These are phyloP conservation scores for Pachycephus smyrnensis DNA, from an alignment of 2,888 invertebrate species.

Conservation along the genomic window DNA sequence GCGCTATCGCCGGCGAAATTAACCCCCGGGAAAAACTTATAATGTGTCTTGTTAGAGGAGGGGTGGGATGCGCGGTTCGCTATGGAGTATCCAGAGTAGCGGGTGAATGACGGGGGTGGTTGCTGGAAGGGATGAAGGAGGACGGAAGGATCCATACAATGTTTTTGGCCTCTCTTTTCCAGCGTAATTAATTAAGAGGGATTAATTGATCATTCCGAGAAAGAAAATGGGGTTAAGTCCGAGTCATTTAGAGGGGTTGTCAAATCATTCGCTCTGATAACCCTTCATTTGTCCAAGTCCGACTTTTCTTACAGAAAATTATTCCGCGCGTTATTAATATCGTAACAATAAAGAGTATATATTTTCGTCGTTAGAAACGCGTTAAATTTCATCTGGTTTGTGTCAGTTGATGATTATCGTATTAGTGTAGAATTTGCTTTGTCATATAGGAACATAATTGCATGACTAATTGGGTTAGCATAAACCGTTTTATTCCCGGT, in stretches of 20 bases:
- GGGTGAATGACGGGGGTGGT: not conserved
- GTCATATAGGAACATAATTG: not conserved
- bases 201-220: slow-evolving; percentile 4
- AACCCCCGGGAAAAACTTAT: slow-evolving; percentile 64
- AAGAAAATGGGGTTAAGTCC: not conserved
- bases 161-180: slow-evolving; percentile 6
- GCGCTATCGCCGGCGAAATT: slow-evolving; percentile 58
- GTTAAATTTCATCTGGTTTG: not conserved
- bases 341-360: not conserved
- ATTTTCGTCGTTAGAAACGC: not conserved
- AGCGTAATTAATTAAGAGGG: slow-evolving; percentile 34
- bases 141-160: not conserved
- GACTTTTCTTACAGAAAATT: not conserved
- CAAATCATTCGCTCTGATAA: not conserved
- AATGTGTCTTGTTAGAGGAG: slow-evolving; percentile 56
- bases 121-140: not conserved
- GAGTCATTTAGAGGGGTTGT: not conserved
- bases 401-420: not conserved
- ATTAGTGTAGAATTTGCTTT: not conserved
- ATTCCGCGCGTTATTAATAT: not conserved
- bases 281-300: not conserved
- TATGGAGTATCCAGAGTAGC: not conserved
- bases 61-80: slow-evolving; percentile 12
- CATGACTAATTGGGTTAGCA: not conserved
- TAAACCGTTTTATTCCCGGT: not conserved